These are phyloP conservation scores for Patella depressa DNA, from an alignment of 2,888 invertebrate genomes.

Conservation along the genomic window DNA sequence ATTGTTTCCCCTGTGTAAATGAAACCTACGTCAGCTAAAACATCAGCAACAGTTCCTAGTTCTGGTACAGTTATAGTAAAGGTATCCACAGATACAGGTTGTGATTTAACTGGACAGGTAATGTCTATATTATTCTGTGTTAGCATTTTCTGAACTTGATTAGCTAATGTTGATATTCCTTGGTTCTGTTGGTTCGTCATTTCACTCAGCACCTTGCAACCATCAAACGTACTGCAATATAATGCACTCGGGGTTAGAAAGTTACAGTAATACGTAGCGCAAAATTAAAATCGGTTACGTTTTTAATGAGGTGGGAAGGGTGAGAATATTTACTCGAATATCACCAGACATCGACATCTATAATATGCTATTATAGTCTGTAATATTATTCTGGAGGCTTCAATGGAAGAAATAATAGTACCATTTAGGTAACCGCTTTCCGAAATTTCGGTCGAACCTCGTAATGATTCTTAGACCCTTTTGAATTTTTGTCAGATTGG, in stretches of 20 bases:
- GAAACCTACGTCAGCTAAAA: slow-evolving; percentile 19
- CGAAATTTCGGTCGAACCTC: too few relatives aligned
- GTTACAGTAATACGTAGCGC: neutral
- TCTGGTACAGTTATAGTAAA: slow-evolving; percentile 14
- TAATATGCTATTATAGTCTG: too few relatives aligned
- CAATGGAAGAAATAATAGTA: too few relatives aligned
- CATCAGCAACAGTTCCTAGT: slow-evolving; percentile 3
- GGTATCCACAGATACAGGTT: slow-evolving; percentile 1
- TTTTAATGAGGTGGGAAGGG: too few relatives aligned
- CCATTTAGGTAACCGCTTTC: too few relatives aligned
- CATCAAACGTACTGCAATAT: slow-evolving; percentile 15
- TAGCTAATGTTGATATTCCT: neutral
- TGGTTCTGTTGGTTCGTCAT: neutral
- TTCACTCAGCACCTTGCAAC: slow-evolving; percentile 6
- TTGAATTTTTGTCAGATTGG: too few relatives aligned
- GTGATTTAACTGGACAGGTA: slow-evolving; percentile 9
- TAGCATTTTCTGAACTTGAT: slow-evolving; percentile 12
- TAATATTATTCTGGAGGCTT: too few relatives aligned
- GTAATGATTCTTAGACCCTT: too few relatives aligned
- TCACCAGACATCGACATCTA: too few relatives aligned
- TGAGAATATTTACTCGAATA: too few relatives aligned
- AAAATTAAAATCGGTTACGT: neutral
- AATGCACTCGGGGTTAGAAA: neutral
- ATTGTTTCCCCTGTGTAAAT: neutral
- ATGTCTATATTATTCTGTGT: neutral